Evolutionary conservation across 2,888 invertebrate genomes (phyloP), one percentile per base, ranked within the genome.

Genomic region (Limnephilus lunatus): DNA sequence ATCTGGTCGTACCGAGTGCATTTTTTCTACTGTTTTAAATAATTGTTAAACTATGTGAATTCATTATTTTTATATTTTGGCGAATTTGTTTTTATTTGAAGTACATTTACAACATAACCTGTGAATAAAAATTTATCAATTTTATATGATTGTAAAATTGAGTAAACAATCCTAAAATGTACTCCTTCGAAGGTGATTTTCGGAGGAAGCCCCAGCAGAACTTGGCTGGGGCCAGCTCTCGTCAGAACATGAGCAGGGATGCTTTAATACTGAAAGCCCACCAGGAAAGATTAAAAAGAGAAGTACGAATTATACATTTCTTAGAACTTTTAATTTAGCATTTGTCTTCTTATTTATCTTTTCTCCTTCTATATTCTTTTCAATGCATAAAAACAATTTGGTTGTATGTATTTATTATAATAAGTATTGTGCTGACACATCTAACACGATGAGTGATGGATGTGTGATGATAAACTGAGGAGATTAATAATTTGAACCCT

Each of bases 141-240:
- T 86, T 48, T 44, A 68, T 87, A 30, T 19, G 68, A 87, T 68
- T 87, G 14, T 19, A 81, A 30, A 81, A 81, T 89, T 90, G 83
- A 31, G 30, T 53, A 53, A 53, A 85, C 48, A 25, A 32, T 30
- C 30, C n/a, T 31, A 95, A 94, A 93, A 97, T 97, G 97, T 97
- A 97, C 95, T 97, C 98, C 94, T 99, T 99, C 95, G 99, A 99
- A 95, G 99, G 99, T 91, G 98, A 99, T 95, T 98, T 98, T 95
- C 97, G 98, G 94, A 97, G 98, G 89, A 97, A 97, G 95, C 99
- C 99, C 14, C 97, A 98, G 94, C 99, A 99, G 95, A 99, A 98
- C 95, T 96, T 99, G 94, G 97, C 98, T 93, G 99, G 99, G 92
- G 98, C 98, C n/a, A 98, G 98, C 94, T 96, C 96, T 92, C 97